These are phyloP conservation scores for Pionites leucogaster DNA, from an alignment of 2,113 vertebrate genomes.

Conservation along the genomic window DNA sequence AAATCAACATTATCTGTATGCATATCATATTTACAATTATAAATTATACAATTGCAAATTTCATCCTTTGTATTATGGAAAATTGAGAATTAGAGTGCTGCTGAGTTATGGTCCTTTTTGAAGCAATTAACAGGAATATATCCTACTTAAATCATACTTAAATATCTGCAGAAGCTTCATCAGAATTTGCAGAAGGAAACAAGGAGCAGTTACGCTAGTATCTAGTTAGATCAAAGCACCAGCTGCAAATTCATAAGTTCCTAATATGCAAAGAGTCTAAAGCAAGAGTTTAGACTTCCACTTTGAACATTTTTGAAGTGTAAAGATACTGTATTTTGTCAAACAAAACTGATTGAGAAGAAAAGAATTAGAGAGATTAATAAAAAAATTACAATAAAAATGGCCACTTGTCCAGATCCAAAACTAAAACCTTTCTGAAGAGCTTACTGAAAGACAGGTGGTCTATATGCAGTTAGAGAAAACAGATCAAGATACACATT, in stretches of 20 bases:
- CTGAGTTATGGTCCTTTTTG: neutral
- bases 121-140: neutral
- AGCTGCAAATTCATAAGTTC: neutral
- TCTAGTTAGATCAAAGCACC: neutral
- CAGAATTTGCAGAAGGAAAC: neutral
- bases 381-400: neutral
- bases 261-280: neutral
- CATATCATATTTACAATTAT: neutral
- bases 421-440: neutral
- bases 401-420: neutral
- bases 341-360: neutral
- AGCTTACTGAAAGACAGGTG: neutral
- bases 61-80: neutral
- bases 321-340: neutral
- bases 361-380: neutral
- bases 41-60: neutral
- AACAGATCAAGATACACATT: neutral
- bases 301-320: neutral
- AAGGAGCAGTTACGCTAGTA: neutral
- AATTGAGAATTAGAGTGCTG: neutral
- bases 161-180: neutral
- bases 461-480: neutral
- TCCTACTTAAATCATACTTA: neutral
- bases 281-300: neutral
- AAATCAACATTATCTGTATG: neutral